Base-by-base conservation (phyloP, 2,888 invertebrate genomes). In the Oasisia sp. region DNA sequence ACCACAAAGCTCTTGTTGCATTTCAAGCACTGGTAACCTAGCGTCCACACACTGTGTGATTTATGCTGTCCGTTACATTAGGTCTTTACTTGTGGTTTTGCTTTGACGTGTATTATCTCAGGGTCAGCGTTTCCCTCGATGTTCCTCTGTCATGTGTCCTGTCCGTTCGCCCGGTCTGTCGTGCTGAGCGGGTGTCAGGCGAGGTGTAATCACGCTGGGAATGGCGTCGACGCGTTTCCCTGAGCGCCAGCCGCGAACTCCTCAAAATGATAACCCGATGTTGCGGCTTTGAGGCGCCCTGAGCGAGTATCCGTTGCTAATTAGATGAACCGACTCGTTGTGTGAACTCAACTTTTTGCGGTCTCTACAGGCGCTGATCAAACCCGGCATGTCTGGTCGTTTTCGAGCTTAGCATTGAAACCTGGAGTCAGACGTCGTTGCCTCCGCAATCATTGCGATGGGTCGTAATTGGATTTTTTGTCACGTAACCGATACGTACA, bases 331-430 rank as follows among this genome's bases (percentile, higher is more conserved):
- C 27, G 27, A 19, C 27, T 7, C 3, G 74, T 74, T 74, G 74
- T 74, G n/a, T 74, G 74, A n/a, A 74, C 74, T 74, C n/a, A 27
- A 5, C 1, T 74, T 74, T 74, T 74, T 74, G 5, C 27, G 74
- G 74, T 74, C 74, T 74, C 74, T 74, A 74, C 27, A 27, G 74
- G 74, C 74, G 74, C 74, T 74, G 74, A 74, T 74, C 74, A 74
- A 74, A 74, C 19, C 19, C 74, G 74, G 74, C 74, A 0, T 74
- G 74, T 74, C 74, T 19, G 74, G 19, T 74, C 19, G 27, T 74
- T 27, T 74, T 74, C 74, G 27, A 27, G 74, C 74, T 74, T 74
- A 27, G 74, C 19, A 74, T 19, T 74, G 74, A 74, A 74, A 74
- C 19, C 74, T 19, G 74, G 74, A 12, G 14, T 14, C 0, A 14